These are phyloP conservation scores for Zapus hudsonius DNA, from an alignment of 2,113 vertebrate species.

Conservation along the genomic window DNA sequence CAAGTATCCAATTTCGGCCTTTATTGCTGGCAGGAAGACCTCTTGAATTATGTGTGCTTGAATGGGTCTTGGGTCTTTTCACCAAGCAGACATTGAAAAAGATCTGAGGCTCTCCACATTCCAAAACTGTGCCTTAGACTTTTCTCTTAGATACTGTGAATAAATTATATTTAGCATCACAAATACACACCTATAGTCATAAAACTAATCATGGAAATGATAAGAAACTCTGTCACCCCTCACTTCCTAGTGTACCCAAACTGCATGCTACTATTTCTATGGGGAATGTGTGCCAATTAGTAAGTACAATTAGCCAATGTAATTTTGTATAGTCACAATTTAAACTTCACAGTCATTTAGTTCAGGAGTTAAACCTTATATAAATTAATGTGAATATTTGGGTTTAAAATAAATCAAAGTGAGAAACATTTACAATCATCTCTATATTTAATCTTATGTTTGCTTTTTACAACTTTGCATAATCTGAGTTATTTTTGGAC, in stretches of 20 bases:
- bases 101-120: conserved; percentile 75
- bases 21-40: conserved; percentile 96
- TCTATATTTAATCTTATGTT: neutral
- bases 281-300: neutral
- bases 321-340: neutral
- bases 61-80: conserved; percentile 88
- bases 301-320: neutral
- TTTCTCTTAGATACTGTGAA: conserved; percentile 60
- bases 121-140: conserved; percentile 52
- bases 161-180: conserved; percentile 69
- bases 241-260: neutral
- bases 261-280: conserved; percentile 5
- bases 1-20: conserved; percentile 98
- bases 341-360: neutral
- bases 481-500: conserved; percentile 30
- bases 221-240: conserved; percentile 1
- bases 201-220: neutral
- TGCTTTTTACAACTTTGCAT: neutral
- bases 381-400: neutral
- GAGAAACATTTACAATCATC: conserved; percentile 22
- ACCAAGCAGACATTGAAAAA: conserved; percentile 83
- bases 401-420: conserved; percentile 34
- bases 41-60: conserved; percentile 94
- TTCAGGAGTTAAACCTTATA: neutral
- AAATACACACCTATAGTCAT: conserved; percentile 40